Percentiles rank a stretch among this genome's conserved stretches.
These are phyloP conservation scores for Scophthalmus maximus DNA, from an alignment of 2,113 vertebrate species.

Conservation along the genomic window DNA sequence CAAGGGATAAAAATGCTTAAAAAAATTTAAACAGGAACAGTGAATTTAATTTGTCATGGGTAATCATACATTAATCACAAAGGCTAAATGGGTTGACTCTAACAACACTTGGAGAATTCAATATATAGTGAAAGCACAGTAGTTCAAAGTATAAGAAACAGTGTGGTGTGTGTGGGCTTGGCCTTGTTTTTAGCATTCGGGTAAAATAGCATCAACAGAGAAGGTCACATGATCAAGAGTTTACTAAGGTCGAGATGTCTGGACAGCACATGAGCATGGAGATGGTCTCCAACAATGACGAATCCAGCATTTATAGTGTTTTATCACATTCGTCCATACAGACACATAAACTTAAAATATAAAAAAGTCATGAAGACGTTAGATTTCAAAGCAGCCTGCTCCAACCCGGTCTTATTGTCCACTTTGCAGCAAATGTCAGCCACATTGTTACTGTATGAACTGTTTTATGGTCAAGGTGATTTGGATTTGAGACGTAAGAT, in stretches of 20 bases:
- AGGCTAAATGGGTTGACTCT: conserved; percentile 19
- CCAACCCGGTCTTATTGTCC: conserved; percentile 7
- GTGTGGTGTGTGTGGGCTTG: not conserved
- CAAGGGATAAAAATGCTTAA: conserved; percentile 23
- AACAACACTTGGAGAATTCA: too few relatives aligned
- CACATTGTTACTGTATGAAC: not conserved
- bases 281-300: not conserved
- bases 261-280: not conserved
- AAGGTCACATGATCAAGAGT: not conserved
- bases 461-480: conserved; percentile 38
- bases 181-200: not conserved
- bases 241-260: not conserved
- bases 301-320: not conserved
- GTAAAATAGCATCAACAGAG: conserved; percentile 9
- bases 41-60: conserved; percentile 36
- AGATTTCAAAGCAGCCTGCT: not conserved
- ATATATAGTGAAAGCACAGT: conserved; percentile 1
- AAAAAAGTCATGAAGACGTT: not conserved
- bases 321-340: not conserved
- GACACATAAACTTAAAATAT: not conserved
- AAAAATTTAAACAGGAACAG: conserved; percentile 32
- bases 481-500: conserved; percentile 43
- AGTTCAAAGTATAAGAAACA: not conserved
- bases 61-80: conserved; percentile 44
- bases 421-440: conserved; percentile 17